Evolutionary conservation across 53 echinoderm and acorn worm genomes (phyloP), one percentile per base, ranked within the genome.

Genomic region (Arbacia lixula): DNA sequence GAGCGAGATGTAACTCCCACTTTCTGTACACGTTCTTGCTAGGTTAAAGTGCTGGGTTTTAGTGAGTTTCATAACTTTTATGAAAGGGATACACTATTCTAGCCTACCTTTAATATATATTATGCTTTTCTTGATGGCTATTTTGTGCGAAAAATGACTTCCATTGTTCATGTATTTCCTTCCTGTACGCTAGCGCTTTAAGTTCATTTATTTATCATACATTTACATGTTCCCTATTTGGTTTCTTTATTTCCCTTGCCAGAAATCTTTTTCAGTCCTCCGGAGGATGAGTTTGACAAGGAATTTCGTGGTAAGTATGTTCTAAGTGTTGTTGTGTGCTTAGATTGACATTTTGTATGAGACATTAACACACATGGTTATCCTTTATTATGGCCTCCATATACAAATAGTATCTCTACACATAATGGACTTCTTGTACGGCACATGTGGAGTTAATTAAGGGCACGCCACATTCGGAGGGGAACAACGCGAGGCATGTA

Each of bases 241-340:
- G 36, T 37, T 68, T 3, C 19, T 68, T 68, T 68, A 30, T 73
- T 58, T 33, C 30, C 43, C 1, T 64, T 77, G 2, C 22, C 60
- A 81, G 82, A 64, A 29, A 81, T 81, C 63, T 64, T 81, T 64
- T 81, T 81, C 64, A 52, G 17, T 49, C 52, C 62, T 0, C 82
- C 82, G 2, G 82, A 81, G 32, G 88, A 92, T 68, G 58, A 65
- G 28, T 92, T 92, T 37, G 92, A 85, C 17, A 62, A 82, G 35
- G 92, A 92, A 83, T 92, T 92, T 85, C 62, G 81, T 63, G 92
- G 92, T 92, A 74, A 85, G 77, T 26, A 33, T 6, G 10, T 10
- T 34, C 12, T 33, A 30, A 31, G 16, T 65, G 12, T 65, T 22
- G 9, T 12, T 19, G 32, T 69, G 0, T 31, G 1, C 2, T 20